These are phyloP conservation scores for Pelobates cultripes DNA, from an alignment of 2,797 vertebrate genomes.

Conservation along the genomic window DNA sequence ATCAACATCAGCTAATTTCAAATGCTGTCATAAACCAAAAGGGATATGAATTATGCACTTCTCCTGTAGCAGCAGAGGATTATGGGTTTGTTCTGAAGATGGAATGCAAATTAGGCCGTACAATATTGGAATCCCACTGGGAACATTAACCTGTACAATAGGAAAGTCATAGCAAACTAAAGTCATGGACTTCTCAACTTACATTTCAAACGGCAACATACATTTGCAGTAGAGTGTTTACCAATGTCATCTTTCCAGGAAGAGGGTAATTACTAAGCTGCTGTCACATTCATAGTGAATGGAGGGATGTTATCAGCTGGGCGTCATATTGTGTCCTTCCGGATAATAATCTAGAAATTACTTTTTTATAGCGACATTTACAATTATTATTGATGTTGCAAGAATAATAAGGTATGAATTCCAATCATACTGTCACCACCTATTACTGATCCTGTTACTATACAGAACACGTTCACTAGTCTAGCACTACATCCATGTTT, in stretches of 20 bases:
- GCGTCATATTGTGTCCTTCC: conserved; percentile 10
- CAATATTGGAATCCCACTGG: conserved; percentile 63
- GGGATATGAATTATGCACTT: conserved; percentile 64
- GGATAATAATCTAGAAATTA: conserved; percentile 7
- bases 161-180: conserved; percentile 27
- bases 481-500: neutral
- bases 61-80: conserved; percentile 62
- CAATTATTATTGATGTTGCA: conserved; percentile 16
- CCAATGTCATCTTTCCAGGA: conserved; percentile 19
- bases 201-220: conserved; percentile 57
- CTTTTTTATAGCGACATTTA: conserved; percentile 11
- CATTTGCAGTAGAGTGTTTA: conserved; percentile 68
- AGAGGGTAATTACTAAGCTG: conserved; percentile 7
- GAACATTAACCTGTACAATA: conserved; percentile 41
- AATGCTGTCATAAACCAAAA: conserved; percentile 63
- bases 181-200: conserved; percentile 5
- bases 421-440: conserved; percentile 16
- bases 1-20: conserved; percentile 64
- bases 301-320: conserved; percentile 1
- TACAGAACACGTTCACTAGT: conserved; percentile 11
- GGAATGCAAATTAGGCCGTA: conserved; percentile 69
- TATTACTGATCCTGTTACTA: conserved; percentile 19
- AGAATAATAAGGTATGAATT: conserved; percentile 23
- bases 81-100: conserved; percentile 65
- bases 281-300: conserved; percentile 32